A percentile compares a stretch with the other conserved stretches of the same genome.
Evolutionary conservation across 2,888 invertebrate species (phyloP).

Genomic region (Sminthurides aquaticus): DNA sequence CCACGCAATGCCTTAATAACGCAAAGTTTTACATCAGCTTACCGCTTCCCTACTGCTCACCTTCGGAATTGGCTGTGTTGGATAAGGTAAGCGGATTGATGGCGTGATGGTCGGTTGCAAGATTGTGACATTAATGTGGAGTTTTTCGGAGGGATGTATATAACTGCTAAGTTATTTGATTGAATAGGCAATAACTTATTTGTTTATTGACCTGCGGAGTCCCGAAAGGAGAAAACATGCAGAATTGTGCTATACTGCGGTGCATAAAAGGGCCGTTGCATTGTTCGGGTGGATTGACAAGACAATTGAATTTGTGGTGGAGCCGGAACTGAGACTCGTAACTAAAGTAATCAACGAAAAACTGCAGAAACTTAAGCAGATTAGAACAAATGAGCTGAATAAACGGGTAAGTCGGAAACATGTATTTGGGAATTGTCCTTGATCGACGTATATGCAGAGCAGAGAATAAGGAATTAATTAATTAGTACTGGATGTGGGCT

Average conservation of each 20-base stretch:
- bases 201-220: conserved; percentile 41
- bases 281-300: conserved; percentile 41
- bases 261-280: conserved; percentile 41
- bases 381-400: conserved; percentile 31
- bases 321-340: conserved; percentile 27
- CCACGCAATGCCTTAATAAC: conserved; percentile 37
- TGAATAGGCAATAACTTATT: conserved; percentile 37
- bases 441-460: too few relatives aligned
- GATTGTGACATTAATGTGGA: too few relatives aligned
- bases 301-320: conserved; percentile 36
- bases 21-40: conserved; percentile 36
- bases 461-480: too few relatives aligned
- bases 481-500: too few relatives aligned
- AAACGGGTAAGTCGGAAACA: conserved; percentile 30
- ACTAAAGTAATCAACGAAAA: conserved; percentile 29
- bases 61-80: conserved; percentile 32
- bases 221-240: conserved; percentile 37
- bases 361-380: conserved; percentile 26
- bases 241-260: conserved; percentile 38
- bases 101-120: too few relatives aligned
- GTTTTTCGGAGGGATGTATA: neutral
- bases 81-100: conserved; percentile 31
- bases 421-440: neutral
- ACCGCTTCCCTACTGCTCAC: conserved; percentile 40
- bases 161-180: neutral